These are phyloP conservation scores for Ectemnius continuus DNA, from an alignment of 2,888 invertebrate species.

Conservation along the genomic window DNA sequence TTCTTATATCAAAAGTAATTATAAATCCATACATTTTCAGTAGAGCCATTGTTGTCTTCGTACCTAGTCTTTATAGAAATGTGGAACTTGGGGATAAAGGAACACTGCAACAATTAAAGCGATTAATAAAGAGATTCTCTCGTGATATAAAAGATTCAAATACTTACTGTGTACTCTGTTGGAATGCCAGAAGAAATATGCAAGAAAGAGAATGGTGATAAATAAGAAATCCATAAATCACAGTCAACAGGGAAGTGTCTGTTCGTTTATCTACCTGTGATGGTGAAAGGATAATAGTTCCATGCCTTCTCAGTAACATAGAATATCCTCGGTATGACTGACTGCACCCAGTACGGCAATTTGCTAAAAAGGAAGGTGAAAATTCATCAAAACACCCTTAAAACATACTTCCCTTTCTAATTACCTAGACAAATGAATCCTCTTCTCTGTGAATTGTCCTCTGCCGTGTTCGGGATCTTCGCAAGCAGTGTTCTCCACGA, in stretches of 20 bases:
- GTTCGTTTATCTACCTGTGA: constrained; percentile 82
- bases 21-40: constrained; percentile 88
- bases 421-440: constrained; percentile 92
- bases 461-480: constrained; percentile 88
- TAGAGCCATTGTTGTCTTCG: constrained; percentile 92
- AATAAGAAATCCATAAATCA: constrained; percentile 11
- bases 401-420: not conserved
- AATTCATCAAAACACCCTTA: too few species aligned
- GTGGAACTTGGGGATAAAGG: constrained; percentile 91
- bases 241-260: not conserved
- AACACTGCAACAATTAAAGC: constrained; percentile 85
- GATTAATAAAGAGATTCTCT: constrained; percentile 13
- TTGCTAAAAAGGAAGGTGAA: constrained; percentile 81
- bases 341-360: constrained; percentile 91
- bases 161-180: constrained; percentile 87
- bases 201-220: constrained; percentile 51
- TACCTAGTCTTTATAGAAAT: constrained; percentile 93
- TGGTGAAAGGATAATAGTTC: constrained; percentile 96
- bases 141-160: constrained; percentile 1
- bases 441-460: constrained; percentile 94
- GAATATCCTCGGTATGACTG: constrained; percentile 92
- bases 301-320: constrained; percentile 96
- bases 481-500: constrained; percentile 89
- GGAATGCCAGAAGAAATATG: constrained; percentile 54
- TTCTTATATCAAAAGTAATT: too few species aligned